Evolutionary conservation across 2,888 invertebrate species (phyloP).

Genomic region (Hydraecia micacea): DNA sequence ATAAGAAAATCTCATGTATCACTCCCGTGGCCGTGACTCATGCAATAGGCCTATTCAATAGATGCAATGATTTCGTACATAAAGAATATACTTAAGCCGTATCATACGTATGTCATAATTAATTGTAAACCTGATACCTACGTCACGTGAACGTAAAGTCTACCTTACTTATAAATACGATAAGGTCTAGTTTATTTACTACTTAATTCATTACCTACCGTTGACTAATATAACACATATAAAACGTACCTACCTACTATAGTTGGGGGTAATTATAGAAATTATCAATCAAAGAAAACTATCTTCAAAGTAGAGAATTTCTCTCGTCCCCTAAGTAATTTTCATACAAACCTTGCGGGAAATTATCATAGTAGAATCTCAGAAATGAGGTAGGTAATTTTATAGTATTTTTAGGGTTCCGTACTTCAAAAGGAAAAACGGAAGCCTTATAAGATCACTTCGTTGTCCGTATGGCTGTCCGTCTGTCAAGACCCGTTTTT

Average conservation of each 20-base stretch:
- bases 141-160: constrained; percentile 37
- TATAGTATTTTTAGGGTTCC: too few relatives aligned
- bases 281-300: neutral
- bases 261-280: neutral
- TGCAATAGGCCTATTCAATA: constrained; percentile 13
- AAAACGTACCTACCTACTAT: neutral
- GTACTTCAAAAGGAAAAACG: too few relatives aligned
- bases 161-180: constrained; percentile 36
- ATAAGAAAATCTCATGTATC: neutral
- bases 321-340: neutral
- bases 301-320: neutral
- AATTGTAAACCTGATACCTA: neutral
- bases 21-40: constrained; percentile 31
- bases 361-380: constrained; percentile 26
- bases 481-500: too few relatives aligned
- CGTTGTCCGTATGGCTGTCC: too few relatives aligned
- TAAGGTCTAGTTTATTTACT: constrained; percentile 48
- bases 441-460: too few relatives aligned
- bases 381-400: neutral
- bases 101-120: neutral
- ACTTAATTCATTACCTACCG: constrained; percentile 42
- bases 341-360: constrained; percentile 6
- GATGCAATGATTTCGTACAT: neutral
- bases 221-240: constrained; percentile 8
- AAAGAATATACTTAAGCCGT: neutral